A percentile compares a stretch with the other conserved stretches of the same genome.
Conservation (phyloP, 1,140 invertebrate genomes). For the Tetranychus urticae region DNA sequence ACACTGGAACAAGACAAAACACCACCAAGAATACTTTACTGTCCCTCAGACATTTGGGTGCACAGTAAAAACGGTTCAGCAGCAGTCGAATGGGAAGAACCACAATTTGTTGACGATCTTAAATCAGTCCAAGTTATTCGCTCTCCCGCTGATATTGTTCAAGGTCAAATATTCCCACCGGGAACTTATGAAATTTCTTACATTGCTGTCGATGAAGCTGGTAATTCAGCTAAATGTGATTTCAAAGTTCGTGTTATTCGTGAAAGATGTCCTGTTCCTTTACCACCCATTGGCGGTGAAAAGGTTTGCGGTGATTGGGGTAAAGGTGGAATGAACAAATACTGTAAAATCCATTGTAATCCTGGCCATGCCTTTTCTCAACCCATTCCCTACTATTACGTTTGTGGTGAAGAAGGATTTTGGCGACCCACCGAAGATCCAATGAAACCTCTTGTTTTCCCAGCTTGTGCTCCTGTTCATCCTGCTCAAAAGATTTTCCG, state of each 20-base stretch:
- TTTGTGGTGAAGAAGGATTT: constrained; percentile 83
- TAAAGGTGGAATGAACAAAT: constrained; percentile 36
- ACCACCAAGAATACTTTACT: constrained; percentile 59
- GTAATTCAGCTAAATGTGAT: constrained; percentile 67
- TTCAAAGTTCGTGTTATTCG: constrained; percentile 78
- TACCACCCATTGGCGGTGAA: constrained; percentile 63
- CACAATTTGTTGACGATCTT: constrained; percentile 66
- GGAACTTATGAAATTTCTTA: constrained; percentile 81
- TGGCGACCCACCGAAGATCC: constrained; percentile 54
- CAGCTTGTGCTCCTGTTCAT: constrained; percentile 56
- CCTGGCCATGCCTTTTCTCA: constrained; percentile 61
- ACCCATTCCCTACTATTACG: constrained; percentile 74
- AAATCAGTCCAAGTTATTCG: constrained; percentile 42
- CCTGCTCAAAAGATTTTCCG: constrained; percentile 67
- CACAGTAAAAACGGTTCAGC: constrained; percentile 73
- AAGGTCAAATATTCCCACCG: constrained; percentile 73
- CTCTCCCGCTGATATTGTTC: constrained; percentile 60
- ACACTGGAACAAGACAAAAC: constrained; percentile 58
- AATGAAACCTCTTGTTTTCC: constrained; percentile 51
- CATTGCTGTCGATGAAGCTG: constrained; percentile 66
- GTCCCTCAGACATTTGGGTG: constrained; percentile 56
- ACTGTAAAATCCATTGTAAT: constrained; percentile 65
- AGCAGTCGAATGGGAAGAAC: constrained; percentile 79
- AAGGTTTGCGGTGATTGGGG: constrained; percentile 88
- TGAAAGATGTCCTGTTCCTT: constrained; percentile 63